Percentiles rank a stretch among this genome's conserved stretches.
Evolutionary conservation across 2,113 vertebrate genomes (phyloP).

Genomic region (Aythya baeri): DNA sequence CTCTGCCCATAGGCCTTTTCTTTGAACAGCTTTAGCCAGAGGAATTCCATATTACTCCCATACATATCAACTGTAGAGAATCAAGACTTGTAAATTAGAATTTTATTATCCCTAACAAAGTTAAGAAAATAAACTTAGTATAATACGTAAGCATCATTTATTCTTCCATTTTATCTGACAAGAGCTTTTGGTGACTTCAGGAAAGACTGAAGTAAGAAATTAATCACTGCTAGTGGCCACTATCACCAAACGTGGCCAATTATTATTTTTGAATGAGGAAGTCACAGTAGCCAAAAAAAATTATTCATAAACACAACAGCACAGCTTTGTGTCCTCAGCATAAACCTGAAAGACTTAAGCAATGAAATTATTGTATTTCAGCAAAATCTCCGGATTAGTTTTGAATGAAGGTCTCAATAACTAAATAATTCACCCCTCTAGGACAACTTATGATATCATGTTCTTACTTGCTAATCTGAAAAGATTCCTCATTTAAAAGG

Average conservation of each 20-base stretch:
- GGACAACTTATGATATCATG: neutral
- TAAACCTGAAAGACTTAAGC: neutral
- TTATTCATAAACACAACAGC: neutral
- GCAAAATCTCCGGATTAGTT: neutral
- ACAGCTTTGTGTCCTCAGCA: neutral
- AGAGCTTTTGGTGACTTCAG: neutral
- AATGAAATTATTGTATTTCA: neutral
- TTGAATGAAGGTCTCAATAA: neutral
- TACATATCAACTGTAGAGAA: neutral
- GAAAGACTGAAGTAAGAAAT: neutral
- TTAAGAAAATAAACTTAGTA: neutral
- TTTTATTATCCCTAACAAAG: constrained; percentile 4
- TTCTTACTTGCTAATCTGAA: neutral
- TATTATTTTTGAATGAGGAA: neutral
- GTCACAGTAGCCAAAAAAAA: neutral
- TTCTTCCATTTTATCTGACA: neutral
- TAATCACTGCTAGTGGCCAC: neutral
- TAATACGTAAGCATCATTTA: neutral
- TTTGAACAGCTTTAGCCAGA: neutral
- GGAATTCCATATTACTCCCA: neutral
- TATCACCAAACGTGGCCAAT: neutral
- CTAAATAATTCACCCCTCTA: neutral
- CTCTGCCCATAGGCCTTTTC: neutral
- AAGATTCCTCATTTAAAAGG: neutral
- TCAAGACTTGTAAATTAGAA: neutral